Percentiles rank a stretch among this genome's conserved stretches.
These are phyloP conservation scores for Megathymus violae DNA, from an alignment of 1,140 invertebrate species.

Conservation along the genomic window DNA sequence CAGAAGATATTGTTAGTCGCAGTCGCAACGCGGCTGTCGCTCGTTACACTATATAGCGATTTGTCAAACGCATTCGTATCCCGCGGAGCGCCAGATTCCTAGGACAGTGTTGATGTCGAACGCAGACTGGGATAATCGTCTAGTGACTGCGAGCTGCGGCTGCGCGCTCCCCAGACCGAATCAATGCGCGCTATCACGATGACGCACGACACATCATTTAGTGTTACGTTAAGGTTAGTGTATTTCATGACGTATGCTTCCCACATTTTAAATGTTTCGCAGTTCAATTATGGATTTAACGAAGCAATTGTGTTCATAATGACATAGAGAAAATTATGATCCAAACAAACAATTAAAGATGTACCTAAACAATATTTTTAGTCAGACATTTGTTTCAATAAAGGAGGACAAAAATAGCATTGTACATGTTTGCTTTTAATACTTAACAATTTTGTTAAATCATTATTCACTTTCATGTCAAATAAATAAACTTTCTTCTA, in stretches of 20 bases:
- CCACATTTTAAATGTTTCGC: no score
- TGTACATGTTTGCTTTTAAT: no score
- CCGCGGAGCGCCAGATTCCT: slow-evolving; percentile 15
- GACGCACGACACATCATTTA: slow-evolving; percentile 49
- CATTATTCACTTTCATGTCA: no score
- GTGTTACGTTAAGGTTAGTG: slow-evolving; percentile 60
- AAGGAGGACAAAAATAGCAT: no score
- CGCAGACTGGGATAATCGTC: slow-evolving; percentile 22
- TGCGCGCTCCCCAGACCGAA: slow-evolving; percentile 29
- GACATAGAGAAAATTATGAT: no score
- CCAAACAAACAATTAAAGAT: no score
- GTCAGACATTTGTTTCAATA: no score
- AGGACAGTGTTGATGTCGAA: slow-evolving; percentile 36
- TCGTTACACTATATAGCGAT: slow-evolving; percentile 55
- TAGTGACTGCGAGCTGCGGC: slow-evolving; percentile 15
- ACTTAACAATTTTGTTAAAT: no score
- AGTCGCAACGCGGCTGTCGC: slow-evolving; percentile 53
- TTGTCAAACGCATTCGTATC: slow-evolving; percentile 40
- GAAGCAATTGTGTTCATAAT: no score
- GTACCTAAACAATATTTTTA: no score
- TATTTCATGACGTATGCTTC: slow-evolving; percentile 37
- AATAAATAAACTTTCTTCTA: no score
- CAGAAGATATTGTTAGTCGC: slow-evolving; percentile 66
- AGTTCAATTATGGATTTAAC: no score
- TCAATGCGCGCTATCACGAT: slow-evolving; percentile 54